phyloP scores from a whole-genome alignment of 2,888 invertebrate species.

The Coecobrya sp. region DNA sequence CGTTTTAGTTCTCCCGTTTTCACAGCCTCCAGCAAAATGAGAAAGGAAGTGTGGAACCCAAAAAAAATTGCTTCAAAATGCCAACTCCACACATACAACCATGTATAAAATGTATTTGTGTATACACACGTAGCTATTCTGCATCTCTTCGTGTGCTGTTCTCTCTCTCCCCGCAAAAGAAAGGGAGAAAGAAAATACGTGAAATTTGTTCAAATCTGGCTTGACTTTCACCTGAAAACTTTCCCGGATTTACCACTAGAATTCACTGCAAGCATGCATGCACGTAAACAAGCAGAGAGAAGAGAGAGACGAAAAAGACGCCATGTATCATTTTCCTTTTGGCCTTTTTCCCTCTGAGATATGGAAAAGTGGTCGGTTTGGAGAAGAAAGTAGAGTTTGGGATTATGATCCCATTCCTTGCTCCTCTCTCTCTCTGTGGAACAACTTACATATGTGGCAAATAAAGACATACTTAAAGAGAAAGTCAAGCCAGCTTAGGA shows the following conservation, averaged over 20 bases:
- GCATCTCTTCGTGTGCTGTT: neutral
- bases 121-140: neutral
- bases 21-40: slow-evolving; percentile 6
- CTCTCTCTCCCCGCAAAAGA: neutral
- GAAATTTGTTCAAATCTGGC: neutral
- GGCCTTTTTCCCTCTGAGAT: neutral
- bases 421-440: too few species aligned
- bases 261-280: neutral
- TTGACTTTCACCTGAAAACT: slow-evolving; percentile 37
- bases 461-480: too few species aligned
- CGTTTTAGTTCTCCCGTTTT: slow-evolving; percentile 14
- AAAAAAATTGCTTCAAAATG: neutral
- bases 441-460: too few species aligned
- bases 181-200: neutral
- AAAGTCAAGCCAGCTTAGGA: neutral
- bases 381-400: neutral
- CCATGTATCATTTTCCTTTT: neutral
- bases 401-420: neutral
- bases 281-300: neutral
- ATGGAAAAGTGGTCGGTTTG: neutral
- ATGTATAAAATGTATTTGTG: too few species aligned
- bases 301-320: neutral
- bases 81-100: neutral
- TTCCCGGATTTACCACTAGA: neutral
- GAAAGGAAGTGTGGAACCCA: neutral